Evolutionary conservation across 1,140 invertebrate species (phyloP).

Genomic region (Chrysomallon squamiferum): DNA sequence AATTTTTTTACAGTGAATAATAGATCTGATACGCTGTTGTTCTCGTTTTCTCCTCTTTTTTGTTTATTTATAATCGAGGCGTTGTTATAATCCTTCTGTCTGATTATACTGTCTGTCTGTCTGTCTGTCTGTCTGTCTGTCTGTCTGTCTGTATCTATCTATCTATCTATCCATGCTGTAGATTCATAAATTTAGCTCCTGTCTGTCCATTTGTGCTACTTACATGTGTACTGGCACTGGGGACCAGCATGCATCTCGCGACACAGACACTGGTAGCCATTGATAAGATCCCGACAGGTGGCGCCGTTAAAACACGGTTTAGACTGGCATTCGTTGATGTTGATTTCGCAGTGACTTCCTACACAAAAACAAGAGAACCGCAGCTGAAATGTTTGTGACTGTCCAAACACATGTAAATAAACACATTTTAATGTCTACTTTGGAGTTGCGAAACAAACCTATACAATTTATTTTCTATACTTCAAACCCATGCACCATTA

Average conservation of each 20-base stretch:
- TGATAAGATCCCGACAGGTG: slow-evolving; percentile 88
- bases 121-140: too few species aligned
- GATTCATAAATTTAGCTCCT: not conserved
- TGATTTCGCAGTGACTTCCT: slow-evolving; percentile 21
- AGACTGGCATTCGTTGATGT: slow-evolving; percentile 18
- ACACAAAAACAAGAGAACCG: not conserved
- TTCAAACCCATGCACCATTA: not conserved
- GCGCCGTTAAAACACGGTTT: slow-evolving; percentile 93
- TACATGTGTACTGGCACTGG: slow-evolving; percentile 37
- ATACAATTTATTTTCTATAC: not conserved
- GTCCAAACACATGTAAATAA: not conserved
- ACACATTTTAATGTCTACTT: not conserved
- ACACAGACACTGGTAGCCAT: slow-evolving; percentile 80
- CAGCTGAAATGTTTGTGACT: not conserved
- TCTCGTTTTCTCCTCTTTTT: too few species aligned
- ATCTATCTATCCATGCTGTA: too few species aligned
- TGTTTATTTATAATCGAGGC: too few species aligned
- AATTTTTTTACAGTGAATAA: too few species aligned
- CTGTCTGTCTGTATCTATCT: too few species aligned
- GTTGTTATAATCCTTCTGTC: too few species aligned
- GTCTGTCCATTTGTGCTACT: slow-evolving; percentile 6
- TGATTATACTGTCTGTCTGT: too few species aligned
- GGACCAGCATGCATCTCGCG: slow-evolving; percentile 33
- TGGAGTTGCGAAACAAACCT: not conserved
- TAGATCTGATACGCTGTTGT: too few species aligned